Base-by-base conservation (phyloP, 2,888 invertebrate species). In the Xestia xanthographa region DNA sequence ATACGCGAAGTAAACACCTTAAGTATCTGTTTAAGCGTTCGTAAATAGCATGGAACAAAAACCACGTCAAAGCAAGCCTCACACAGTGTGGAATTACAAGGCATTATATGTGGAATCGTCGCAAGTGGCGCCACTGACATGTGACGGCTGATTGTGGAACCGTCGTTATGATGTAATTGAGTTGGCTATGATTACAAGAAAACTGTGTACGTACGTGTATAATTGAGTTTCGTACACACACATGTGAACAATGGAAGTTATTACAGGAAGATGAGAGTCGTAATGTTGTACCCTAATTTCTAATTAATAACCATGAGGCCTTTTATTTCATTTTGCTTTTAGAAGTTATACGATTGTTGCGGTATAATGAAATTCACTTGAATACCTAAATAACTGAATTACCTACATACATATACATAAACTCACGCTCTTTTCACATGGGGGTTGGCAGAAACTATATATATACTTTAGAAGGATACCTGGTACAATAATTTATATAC, bases 121-220 rank as follows among this genome's bases (percentile, higher is more conserved):
- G 34, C n/a, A 70, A 84, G 69, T 80, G 69, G 68, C 66, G 84
- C 66, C 60, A 70, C 63, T 63, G 45, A 66, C 17, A 71, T 69
- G 53, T 43, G 78, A 60, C 66, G 72, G 71, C 72, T 41, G 63
- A 69, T 73, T 79, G 75, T 80, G 62, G 62, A 83, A 79, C 72
- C 77, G 60, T 50, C 72, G 67, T 77, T 65, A 69, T 77, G 77
- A 75, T 63, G 80, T 83, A 80, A 86, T 83, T 77, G 83, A 79
- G 63, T 62, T 43, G 9, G 48, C 72, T 56, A 71, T 80, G 50
- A 80, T 77, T 77, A 73, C 76, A 70, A 70, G 48, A 66, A 70
- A 66, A 72, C 38, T 75, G 34, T 26, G 62, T 69, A 22, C 29
- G 45, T 80, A 41, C 72, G 29, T 72, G n/a, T 48, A 62, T 69